Evolutionary conservation across 2,113 vertebrate genomes (phyloP), one percentile per base, ranked within the genome.

Genomic region (Anoura caudifer): DNA sequence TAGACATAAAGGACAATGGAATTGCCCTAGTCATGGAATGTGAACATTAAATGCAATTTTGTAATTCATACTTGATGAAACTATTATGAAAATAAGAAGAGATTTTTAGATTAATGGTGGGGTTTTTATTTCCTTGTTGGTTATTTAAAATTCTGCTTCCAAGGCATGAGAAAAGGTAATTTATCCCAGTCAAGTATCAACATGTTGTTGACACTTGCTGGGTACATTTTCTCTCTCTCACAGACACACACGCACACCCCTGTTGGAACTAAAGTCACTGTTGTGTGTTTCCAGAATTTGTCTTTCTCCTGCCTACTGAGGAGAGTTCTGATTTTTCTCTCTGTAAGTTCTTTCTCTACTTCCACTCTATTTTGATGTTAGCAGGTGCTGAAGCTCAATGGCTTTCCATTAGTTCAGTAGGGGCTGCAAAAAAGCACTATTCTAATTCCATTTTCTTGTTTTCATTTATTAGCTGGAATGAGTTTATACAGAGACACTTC

Each of bases 121-220:
- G 45, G 54, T 24, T 94, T 95, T 91, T 11, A 19, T 83, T 94
- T 73, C 73, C 86, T 93, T 22, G 36, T 22, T 63, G 76, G 65
- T 38, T 63, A 75, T 52, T 47, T 22, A 31, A 5, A 52, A 26
- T 90, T 47, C 69, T 84, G 81, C 93, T 94, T 77, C 85, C 26
- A 16, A 84, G 91, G 70, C 65, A 31, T 43, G 24, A 63, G 75
- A 13, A 11, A 17, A 38, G 2, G 41, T 26, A 4, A 8, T 20
- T 43, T 59, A 20, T 24, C 52, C 75, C 80, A 4, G 0, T 16
- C 28, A 38, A 24, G n/a, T 14, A 20, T 11, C 7, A 8, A 15
- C 61, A 13, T 12, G 6, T 19, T 4, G 56, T 59, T n/a, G 33
- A n/a, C 3, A 11, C 93, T 76, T 56, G 28, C 0, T 75, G 50